Base-by-base conservation (phyloP, 2,113 vertebrate genomes). In the Rhinogobius similis region DNA sequence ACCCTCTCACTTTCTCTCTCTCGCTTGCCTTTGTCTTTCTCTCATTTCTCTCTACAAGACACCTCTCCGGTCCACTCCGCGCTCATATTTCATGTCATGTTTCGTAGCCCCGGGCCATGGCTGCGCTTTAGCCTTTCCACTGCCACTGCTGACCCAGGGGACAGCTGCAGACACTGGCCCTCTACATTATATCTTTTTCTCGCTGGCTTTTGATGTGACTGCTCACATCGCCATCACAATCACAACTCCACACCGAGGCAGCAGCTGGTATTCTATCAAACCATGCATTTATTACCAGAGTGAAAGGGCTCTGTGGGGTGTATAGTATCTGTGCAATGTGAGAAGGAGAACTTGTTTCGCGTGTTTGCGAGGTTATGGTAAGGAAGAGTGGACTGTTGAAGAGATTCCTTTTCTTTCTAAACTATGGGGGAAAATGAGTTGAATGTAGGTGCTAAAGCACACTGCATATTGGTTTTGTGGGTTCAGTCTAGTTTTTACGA, bases 141-240 rank as follows among this genome's bases (percentile, higher is more conserved):
- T 43, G 73, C 59, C 72, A 67, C 65, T 29, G 52, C 82, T 72
- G 70, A 80, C 81, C 84, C 79, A 9, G 13, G 65, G 78, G 82
- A 52, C 53, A 56, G 67, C 53, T 50, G 38, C 8, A 78, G 80
- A 83, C 75, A 70, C 65, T 68, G 75, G 74, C 68, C 26, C 52
- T 77, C 75, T 68, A 20, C 71, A 72, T 76, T 75, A 73, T 62
- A 68, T 82, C 80, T 73, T 67, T 62, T 44, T 64, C 36, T 55
- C 59, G 39, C 41, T 61, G 7, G 70, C 50, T 82, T 87, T 86
- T 90, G 88, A 90, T 78, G 83, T 86, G 85, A 76, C 76, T 52
- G 8, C 74, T 76, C 77, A 46, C 67, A 87, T 90, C 87, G 76
- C 39, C 53, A 43, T 79, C 83, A 81, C 1, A 67, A 43, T 79